A percentile compares a stretch with the other conserved stretches of the same genome.
Conservation (phyloP, 2,797 vertebrate species). For the Adrianichthys oophorus region DNA sequence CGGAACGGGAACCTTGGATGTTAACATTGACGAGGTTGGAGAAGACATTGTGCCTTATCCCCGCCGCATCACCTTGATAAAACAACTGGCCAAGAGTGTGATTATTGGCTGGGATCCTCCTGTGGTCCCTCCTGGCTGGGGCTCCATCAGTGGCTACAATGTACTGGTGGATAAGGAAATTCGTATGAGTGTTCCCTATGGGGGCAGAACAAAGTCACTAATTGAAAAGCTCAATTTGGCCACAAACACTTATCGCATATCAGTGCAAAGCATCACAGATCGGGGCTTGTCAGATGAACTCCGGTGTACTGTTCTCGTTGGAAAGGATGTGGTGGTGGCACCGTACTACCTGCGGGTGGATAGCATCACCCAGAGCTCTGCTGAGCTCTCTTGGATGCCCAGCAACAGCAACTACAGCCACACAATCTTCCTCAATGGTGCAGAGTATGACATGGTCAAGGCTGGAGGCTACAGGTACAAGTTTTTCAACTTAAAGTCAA, state of each 20-base stretch:
- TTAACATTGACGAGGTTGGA: slow-evolving; percentile 91
- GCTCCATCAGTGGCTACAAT: slow-evolving; percentile 90
- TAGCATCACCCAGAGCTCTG: slow-evolving; percentile 86
- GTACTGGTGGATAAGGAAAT: slow-evolving; percentile 92
- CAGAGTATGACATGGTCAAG: slow-evolving; percentile 91
- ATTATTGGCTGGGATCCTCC: slow-evolving; percentile 98
- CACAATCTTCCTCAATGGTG: slow-evolving; percentile 91
- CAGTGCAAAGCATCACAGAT: slow-evolving; percentile 90
- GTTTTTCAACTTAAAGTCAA: slow-evolving; percentile 91
- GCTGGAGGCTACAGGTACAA: slow-evolving; percentile 91
- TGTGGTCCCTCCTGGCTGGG: slow-evolving; percentile 90
- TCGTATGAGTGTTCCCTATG: slow-evolving; percentile 86
- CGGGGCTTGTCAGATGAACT: slow-evolving; percentile 90
- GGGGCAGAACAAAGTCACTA: slow-evolving; percentile 90
- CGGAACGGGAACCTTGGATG: slow-evolving; percentile 85
- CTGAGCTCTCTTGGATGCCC: slow-evolving; percentile 94
- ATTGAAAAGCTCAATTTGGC: slow-evolving; percentile 93
- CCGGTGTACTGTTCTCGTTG: slow-evolving; percentile 92
- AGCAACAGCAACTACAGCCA: slow-evolving; percentile 99
- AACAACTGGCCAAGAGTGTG: slow-evolving; percentile 97
- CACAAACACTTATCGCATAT: slow-evolving; percentile 88
- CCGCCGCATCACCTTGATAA: slow-evolving; percentile 95
- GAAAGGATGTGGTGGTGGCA: slow-evolving; percentile 93
- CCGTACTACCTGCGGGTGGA: slow-evolving; percentile 91
- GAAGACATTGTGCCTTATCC: slow-evolving; percentile 99